Evolutionary conservation across 1,140 invertebrate species (phyloP).

Genomic region (Paramacrobiotus metropolitanus): DNA sequence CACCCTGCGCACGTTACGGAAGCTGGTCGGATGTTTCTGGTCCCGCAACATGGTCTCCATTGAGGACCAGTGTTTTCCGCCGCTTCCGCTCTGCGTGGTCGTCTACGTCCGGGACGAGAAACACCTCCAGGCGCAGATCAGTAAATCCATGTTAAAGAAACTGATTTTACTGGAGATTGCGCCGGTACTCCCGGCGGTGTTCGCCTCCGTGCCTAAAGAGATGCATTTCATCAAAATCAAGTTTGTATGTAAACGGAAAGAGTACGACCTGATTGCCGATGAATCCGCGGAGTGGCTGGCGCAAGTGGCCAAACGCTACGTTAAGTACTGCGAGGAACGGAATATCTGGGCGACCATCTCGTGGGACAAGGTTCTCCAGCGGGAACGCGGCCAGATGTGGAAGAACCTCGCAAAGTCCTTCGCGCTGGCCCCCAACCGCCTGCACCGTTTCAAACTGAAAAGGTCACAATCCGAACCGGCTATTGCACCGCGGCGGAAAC

Average conservation of each 20-base stretch:
- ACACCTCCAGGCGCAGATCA: too few relatives aligned
- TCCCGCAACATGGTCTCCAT: not conserved
- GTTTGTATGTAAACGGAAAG: not conserved
- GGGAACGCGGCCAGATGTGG: not conserved
- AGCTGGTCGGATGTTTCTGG: not conserved
- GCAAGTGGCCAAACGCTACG: not conserved
- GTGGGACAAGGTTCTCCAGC: not conserved
- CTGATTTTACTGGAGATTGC: too few relatives aligned
- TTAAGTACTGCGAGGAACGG: too few relatives aligned
- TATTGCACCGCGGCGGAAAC: not conserved
- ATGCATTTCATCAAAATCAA: not conserved
- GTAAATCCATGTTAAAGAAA: too few relatives aligned
- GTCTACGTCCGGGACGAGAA: not conserved
- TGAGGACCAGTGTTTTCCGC: not conserved
- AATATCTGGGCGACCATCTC: not conserved
- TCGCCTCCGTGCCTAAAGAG: too few relatives aligned
- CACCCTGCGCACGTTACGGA: not conserved
- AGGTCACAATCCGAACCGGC: not conserved
- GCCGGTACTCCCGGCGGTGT: too few relatives aligned
- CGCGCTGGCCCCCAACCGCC: not conserved
- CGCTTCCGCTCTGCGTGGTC: not conserved
- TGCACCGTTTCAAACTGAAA: not conserved
- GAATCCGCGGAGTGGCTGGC: not conserved
- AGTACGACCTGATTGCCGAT: not conserved
- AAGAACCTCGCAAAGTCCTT: not conserved